phyloP scores from a whole-genome alignment of 2,888 invertebrate species.

The Portevinia maculata region DNA sequence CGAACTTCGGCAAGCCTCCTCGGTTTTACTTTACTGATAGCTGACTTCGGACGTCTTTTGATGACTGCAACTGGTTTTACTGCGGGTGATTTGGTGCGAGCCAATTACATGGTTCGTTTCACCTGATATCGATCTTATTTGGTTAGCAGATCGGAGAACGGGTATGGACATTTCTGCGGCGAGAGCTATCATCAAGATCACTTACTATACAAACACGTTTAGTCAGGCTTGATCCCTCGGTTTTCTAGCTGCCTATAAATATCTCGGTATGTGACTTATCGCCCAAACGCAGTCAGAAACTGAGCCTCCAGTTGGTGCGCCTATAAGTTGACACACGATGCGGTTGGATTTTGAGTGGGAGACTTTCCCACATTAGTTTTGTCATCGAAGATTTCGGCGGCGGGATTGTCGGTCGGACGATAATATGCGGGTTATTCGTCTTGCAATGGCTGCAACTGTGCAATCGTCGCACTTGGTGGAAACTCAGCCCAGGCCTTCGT shows the following conservation, averaged over 20 bases:
- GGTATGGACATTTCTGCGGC: slow-evolving; percentile 6
- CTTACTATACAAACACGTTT: slow-evolving; percentile 13
- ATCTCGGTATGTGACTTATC: slow-evolving; percentile 7
- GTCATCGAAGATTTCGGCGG: no score
- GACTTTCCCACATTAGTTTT: background rate
- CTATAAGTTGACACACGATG: background rate
- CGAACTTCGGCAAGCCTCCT: background rate
- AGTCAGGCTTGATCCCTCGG: background rate
- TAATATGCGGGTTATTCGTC: background rate
- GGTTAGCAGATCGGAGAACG: background rate
- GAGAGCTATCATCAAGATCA: slow-evolving; percentile 1
- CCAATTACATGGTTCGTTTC: background rate
- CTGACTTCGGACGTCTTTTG: background rate
- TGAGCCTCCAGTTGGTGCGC: background rate
- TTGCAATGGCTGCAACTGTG: background rate
- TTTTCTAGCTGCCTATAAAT: slow-evolving; percentile 10
- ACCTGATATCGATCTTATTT: slow-evolving; percentile 3
- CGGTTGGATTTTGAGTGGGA: background rate
- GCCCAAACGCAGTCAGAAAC: background rate
- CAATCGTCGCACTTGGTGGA: background rate
- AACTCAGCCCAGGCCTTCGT: background rate
- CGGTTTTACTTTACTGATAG: background rate
- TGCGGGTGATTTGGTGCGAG: background rate
- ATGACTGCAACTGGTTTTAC: background rate
- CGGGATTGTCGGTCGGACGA: no score